Evolutionary conservation across 2,888 invertebrate species (phyloP).

Genomic region (Dryadula phaetusa): DNA sequence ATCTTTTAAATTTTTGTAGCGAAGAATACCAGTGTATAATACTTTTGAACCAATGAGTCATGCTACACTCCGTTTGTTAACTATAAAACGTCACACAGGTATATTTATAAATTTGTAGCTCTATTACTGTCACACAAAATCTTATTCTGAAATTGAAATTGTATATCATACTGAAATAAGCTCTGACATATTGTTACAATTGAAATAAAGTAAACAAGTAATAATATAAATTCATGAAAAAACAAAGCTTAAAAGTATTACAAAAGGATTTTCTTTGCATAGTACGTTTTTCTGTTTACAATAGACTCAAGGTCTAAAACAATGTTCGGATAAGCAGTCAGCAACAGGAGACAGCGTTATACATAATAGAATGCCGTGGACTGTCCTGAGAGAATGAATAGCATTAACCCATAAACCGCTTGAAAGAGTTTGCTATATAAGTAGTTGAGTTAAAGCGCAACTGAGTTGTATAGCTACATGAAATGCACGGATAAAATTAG

Average conservation of each 20-base stretch:
- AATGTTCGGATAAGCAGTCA: constrained; percentile 27
- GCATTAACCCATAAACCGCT: constrained; percentile 44
- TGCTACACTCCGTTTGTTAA: background rate
- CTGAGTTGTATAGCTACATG: constrained; percentile 61
- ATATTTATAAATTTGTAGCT: background rate
- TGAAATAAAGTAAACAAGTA: too few relatives aligned
- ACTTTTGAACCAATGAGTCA: background rate
- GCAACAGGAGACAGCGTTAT: constrained; percentile 39
- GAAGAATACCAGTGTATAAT: background rate
- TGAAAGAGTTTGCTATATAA: constrained; percentile 43
- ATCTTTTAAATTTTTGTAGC: too few relatives aligned
- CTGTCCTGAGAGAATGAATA: constrained; percentile 38
- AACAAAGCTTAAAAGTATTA: background rate
- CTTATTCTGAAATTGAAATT: background rate
- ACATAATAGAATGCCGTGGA: constrained; percentile 38
- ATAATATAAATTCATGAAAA: background rate
- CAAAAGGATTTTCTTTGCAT: background rate
- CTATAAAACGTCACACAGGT: background rate
- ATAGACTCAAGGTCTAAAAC: constrained; percentile 9
- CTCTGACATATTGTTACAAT: background rate
- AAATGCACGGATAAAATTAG: constrained; percentile 81
- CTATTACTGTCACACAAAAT: background rate
- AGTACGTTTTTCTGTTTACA: background rate
- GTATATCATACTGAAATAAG: background rate
- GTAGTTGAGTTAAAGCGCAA: constrained; percentile 55